Conservation (phyloP, 2,113 vertebrate genomes). For the Prunella fulvescens region DNA sequence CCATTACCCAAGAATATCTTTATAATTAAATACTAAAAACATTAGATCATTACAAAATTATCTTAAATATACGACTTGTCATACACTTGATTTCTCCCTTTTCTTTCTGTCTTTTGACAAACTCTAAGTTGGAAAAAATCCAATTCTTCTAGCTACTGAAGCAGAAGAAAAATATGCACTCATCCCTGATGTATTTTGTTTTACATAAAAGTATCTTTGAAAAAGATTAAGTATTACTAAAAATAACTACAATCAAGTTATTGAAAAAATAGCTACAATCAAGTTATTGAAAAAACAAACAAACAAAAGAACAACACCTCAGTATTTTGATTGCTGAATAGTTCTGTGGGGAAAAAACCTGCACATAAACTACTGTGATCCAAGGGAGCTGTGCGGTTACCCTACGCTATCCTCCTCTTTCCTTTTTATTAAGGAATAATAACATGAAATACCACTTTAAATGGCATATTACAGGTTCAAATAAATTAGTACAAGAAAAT, state of each 20-base stretch:
- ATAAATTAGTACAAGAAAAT: not conserved
- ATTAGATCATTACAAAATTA: not conserved
- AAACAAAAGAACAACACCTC: not conserved
- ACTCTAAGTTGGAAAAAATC: not conserved
- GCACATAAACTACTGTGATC: not conserved
- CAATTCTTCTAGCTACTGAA: not conserved
- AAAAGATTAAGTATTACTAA: not conserved
- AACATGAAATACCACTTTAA: not conserved
- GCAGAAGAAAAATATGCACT: not conserved
- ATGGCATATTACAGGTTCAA: not conserved
- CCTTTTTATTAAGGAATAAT: not conserved
- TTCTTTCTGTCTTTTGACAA: not conserved
- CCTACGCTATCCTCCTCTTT: not conserved
- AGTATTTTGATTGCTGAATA: not conserved
- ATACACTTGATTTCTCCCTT: not conserved
- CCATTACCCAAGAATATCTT: not conserved
- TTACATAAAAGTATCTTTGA: not conserved
- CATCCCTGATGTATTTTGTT: not conserved
- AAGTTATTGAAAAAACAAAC: not conserved
- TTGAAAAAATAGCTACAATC: not conserved
- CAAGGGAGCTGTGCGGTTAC: not conserved
- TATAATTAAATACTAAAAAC: not conserved
- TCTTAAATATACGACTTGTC: not conserved
- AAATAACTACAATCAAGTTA: not conserved
- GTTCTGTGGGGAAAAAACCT: not conserved